These are phyloP conservation scores for Bos javanicus DNA, from an alignment of 2,113 vertebrate genomes.

Conservation along the genomic window DNA sequence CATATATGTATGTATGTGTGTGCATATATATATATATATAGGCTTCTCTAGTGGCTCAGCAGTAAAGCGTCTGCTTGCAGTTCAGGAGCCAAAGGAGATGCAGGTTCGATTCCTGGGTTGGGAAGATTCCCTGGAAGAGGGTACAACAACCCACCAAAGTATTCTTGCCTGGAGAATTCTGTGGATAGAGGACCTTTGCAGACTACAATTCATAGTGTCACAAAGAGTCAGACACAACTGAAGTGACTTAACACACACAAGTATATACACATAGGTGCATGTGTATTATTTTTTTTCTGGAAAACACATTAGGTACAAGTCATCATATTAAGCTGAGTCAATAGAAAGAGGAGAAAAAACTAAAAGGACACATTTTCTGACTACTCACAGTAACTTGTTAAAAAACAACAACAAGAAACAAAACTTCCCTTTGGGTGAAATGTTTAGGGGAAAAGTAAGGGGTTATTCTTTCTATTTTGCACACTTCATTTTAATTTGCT, in stretches of 20 bases:
- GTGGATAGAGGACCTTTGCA: background rate
- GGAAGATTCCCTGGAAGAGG: background rate
- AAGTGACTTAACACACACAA: background rate
- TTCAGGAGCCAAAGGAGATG: background rate
- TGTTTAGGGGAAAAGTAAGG: fast-evolving
- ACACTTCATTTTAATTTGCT: background rate
- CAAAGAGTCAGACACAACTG: background rate
- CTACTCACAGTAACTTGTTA: background rate
- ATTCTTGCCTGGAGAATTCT: background rate
- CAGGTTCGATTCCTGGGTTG: background rate
- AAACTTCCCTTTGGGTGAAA: background rate
- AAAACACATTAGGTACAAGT: background rate
- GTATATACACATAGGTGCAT: background rate
- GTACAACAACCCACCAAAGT: background rate
- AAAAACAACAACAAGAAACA: background rate
- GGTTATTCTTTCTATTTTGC: background rate
- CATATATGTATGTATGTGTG: background rate
- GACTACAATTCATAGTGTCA: background rate
- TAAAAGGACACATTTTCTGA: background rate
- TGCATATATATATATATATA: background rate
- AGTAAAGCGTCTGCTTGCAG: background rate
- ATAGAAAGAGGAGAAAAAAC: background rate
- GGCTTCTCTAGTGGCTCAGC: background rate
- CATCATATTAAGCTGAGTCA: background rate
- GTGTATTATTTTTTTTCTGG: background rate